Base-by-base conservation (phyloP, 2,797 vertebrate genomes). In the Chiroxiphia lanceolata region DNA sequence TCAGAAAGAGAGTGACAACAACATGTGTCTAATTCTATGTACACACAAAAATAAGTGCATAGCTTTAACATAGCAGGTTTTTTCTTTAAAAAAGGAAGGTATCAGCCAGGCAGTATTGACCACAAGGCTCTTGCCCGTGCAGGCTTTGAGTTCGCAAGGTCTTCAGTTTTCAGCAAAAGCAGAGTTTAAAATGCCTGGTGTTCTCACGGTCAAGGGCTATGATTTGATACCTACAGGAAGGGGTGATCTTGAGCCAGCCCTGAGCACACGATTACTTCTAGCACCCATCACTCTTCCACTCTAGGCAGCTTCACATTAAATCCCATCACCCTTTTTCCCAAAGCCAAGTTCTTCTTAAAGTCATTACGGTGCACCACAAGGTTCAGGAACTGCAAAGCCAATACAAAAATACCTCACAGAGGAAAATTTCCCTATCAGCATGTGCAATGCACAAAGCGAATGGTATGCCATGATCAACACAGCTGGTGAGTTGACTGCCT, bases 31-130 rank as follows among this genome's bases (percentile, higher is more conserved):
- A 67, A 60, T 50, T 44, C 44, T 76, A 22, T 6, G 14, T 71
- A 88, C 63, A 89, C 12, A 0, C 71, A 77, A 65, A 94, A 91
- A 44, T 63, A 97, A 97, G 78, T 40, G 93, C 83, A 80, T 70
- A 89, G 76, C 42, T 23, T 64, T 45, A 94, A 82, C 38, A 76
- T 2, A 85, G 57, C 71, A 38, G n/a, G 64, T 80, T 29, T 44
- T n/a, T 20, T 78, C 45, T 80, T 21, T 51, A 11, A 34, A 36
- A 70, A 68, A 38, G 6, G 16, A 68, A 72, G 5, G 13, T 56
- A 63, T 63, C 48, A 70, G 59, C 67, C 90, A 67, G 63, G 80
- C 60, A 83, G 54, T 45, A 79, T 0, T 22, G 64, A 93, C 61
- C 3, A 3, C 59, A 53, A 76, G 70, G 82, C 86, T 80, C 88